A percentile compares a stretch with the other conserved stretches of the same genome.
These are phyloP conservation scores for Patella depressa DNA, from an alignment of 2,888 invertebrate species.

Conservation along the genomic window DNA sequence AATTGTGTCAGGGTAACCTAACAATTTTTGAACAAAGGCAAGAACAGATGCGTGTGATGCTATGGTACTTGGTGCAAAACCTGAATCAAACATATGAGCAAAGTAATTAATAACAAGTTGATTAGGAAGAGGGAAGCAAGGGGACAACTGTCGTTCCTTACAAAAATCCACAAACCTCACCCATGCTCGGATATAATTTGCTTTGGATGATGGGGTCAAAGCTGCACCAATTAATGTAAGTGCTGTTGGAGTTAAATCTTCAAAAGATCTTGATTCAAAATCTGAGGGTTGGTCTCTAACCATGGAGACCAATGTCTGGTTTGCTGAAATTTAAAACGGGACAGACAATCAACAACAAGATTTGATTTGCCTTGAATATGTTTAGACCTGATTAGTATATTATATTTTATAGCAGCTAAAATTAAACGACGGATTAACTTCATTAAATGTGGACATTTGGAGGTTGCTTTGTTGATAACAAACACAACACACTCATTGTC, in stretches of 20 bases:
- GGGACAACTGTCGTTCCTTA: background rate
- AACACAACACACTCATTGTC: too few species aligned
- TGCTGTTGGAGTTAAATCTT: background rate
- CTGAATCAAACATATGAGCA: background rate
- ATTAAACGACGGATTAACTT: background rate
- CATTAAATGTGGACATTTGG: background rate
- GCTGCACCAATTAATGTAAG: background rate
- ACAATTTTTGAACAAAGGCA: background rate
- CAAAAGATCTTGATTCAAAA: background rate
- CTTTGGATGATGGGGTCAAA: background rate
- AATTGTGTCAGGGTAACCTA: background rate
- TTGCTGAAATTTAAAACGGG: background rate
- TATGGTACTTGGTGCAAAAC: background rate
- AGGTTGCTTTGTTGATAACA: conserved; percentile 2
- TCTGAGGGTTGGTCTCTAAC: background rate
- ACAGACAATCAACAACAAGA: background rate
- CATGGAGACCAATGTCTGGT: background rate
- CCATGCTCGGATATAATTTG: background rate
- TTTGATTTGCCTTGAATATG: background rate
- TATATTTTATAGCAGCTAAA: background rate
- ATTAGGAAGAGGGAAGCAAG: background rate
- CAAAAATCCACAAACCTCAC: background rate
- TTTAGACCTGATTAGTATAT: background rate
- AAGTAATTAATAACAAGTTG: background rate
- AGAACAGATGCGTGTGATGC: background rate